Evolutionary conservation across 2,797 vertebrate species (phyloP).

Genomic region (Megaceryle alcyon): DNA sequence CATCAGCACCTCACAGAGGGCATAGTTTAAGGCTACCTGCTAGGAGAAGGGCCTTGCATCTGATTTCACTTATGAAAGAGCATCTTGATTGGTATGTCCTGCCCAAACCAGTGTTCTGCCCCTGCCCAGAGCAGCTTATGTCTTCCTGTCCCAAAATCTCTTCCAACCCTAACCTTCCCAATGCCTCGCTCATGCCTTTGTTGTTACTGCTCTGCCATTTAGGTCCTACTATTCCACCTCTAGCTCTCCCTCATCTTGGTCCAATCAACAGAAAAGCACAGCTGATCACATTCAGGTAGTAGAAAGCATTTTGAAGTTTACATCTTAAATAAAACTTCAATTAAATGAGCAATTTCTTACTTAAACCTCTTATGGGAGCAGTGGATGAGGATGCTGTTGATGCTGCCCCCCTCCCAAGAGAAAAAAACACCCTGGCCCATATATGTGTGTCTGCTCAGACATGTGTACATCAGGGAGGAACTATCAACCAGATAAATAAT

Average conservation of each 20-base stretch:
- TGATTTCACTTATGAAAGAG: background rate
- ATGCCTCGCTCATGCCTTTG: fast-evolving
- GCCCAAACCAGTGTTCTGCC: background rate
- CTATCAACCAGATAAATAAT: background rate
- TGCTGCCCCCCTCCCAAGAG: background rate
- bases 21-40: background rate
- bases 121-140: background rate
- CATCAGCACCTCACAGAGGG: background rate
- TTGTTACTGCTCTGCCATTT: background rate
- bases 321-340: background rate
- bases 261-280: background rate
- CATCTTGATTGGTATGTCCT: background rate
- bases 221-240: background rate
- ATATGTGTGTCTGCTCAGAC: background rate
- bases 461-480: background rate
- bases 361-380: background rate
- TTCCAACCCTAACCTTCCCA: background rate
- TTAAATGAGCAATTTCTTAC: background rate
- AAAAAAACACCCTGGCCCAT: background rate
- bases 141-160: background rate
- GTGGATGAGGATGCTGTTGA: background rate
- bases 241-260: background rate
- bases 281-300: background rate
- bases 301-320: background rate
- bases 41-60: background rate